phyloP scores from a whole-genome alignment of 2,113 vertebrate genomes.

The Onychorhynchus coronatus region DNA sequence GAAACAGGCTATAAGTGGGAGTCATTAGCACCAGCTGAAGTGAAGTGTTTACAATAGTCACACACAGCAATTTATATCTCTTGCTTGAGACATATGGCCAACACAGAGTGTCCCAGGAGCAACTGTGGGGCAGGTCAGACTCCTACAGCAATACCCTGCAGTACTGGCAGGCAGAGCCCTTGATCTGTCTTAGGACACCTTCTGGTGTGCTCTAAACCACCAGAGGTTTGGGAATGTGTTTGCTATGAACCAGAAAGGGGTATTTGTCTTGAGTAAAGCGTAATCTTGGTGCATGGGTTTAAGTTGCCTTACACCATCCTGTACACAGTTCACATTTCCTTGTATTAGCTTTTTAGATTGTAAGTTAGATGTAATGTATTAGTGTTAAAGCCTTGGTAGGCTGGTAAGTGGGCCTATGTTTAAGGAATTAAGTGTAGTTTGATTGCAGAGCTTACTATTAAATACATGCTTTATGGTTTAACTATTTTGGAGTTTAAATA shows the following conservation, averaged over 20 bases:
- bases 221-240: not conserved
- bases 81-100: not conserved
- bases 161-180: not conserved
- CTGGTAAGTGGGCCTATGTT: not conserved
- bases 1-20: not conserved
- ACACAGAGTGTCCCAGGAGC: not conserved
- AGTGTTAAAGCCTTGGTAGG: not conserved
- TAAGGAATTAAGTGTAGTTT: not conserved
- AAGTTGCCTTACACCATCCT: not conserved
- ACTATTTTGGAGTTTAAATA: not conserved
- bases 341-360: not conserved
- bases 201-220: not conserved
- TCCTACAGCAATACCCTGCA: not conserved
- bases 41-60: not conserved
- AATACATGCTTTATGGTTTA: not conserved
- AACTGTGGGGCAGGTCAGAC: not conserved
- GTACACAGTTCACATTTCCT: not conserved
- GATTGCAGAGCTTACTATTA: not conserved
- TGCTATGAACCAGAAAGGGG: not conserved
- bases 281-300: accelerated
- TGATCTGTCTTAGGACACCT: not conserved
- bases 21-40: not conserved
- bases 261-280: not conserved
- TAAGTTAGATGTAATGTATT: not conserved
- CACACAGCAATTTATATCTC: not conserved